Evolutionary conservation across 2,113 vertebrate species (phyloP), one percentile per base, ranked within the genome.

Genomic region (Pygoscelis antarcticus): DNA sequence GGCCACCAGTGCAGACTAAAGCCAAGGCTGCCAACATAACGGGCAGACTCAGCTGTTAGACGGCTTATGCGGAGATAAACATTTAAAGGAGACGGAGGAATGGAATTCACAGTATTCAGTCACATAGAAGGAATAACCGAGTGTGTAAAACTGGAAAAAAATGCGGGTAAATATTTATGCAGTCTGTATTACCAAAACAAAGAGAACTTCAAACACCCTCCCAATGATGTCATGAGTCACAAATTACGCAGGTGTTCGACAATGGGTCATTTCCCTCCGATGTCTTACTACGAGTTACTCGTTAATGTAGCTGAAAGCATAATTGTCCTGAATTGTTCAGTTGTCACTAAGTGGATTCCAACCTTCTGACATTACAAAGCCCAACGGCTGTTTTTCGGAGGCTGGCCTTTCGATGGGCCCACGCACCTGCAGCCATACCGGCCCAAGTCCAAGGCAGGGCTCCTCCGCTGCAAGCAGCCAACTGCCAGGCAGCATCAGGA

Each of bases 261-360:
- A 94, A 90, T 1, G 42, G 92, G 26, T 84, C 92, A 27, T 72
- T 70, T 94, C 91, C 89, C 95, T 93, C 88, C 78, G 13, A 9
- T 1, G 40, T 30, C 92, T 25, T 90, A 60, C 66, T 76, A 78
- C 32, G 16, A 23, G 6, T 21, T 30, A n/a, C 90, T 96, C 32
- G 0, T 62, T 83, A 83, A 96, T 29, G 82, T 12, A 65, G 83
- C 64, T 94, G 94, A 96, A 98, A 96, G 89, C 54, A 7, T 29
- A 65, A 96, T 94, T 98, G 92, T 97, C 89, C 90, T 92, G 76
- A 96, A 87, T 90, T 97, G 89, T 70, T 96, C 81, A 89, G 55
- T 79, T 97, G 96, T 96, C 96, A 97, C 97, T 97, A 96, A 97
- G 83, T 54, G 95, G 96, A 98, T 98, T 97, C 89, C 81, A 72